Evolutionary conservation across 1,140 invertebrate genomes (phyloP), one percentile per base, ranked within the genome.

Genomic region (Heliconius melpomene): DNA sequence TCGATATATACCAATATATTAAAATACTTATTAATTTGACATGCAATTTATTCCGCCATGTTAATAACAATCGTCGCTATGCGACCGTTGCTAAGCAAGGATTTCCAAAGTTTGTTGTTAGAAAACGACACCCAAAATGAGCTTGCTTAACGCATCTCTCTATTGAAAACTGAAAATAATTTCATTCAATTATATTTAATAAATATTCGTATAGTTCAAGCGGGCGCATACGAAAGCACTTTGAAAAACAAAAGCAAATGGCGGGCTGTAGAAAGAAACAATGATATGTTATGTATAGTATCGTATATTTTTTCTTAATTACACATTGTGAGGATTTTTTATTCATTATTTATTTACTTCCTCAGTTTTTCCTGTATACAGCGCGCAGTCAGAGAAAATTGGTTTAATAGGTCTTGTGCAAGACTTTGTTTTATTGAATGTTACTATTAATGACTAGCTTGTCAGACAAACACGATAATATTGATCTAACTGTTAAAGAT

Each of bases 281-380:
- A 75, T 75, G 74, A 57, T 52, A 57, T 52, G 46, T 9, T 57
- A 20, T 57, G 50, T 29, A 26, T 13, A n/a, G 38, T 46, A 23
- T 50, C n/a, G 38, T 73, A 73, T 46, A 57, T 18, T 75, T n/a
- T 32, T 57, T 38, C 20, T 54, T 60, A 75, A 75, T 52, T 75
- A 75, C 74, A 75, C 54, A 36, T 36, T 74, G 46, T 66, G 16
- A 26, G 29, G 54, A 6, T 66, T 66, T 20, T 18, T 57, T 57
- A 57, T 32, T 60, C 29, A 57, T 20, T 60, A 1, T 75, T 6
- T 23, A 36, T 75, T 36, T 75, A 75, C 26, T 75, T 75, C 74
- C 52, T 75, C 50, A 26, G 13, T 57, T 57, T 75, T 32, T 57
- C 26, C 38, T 66, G 60, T n/a, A 66, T 16, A 11, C 60, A 26